Base-by-base conservation (phyloP, 2,797 vertebrate genomes). In the Peromyscus eremicus region DNA sequence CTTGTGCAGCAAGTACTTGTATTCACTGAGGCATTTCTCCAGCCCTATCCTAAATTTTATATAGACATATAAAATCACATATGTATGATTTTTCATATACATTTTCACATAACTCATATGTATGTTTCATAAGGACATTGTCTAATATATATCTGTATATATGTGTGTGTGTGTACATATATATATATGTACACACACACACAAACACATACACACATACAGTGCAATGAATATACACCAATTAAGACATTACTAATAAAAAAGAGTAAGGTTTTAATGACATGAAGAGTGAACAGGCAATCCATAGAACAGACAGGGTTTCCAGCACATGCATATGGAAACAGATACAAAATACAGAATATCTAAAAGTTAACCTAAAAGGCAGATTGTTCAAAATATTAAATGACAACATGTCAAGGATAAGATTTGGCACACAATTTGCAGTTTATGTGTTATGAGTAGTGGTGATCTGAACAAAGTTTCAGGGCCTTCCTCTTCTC, bases 321-420 rank as follows among this genome's bases (percentile, higher is more conserved):
- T 77, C 66, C 21, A 64, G 37, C 62, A 73, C 27, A 64, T 13
- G 52, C 5, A 27, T 6, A 90, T 13, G 19, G 12, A 76, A 43
- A 32, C 62, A 62, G 86, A 80, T 64, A 19, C 11, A 60, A 92
- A 95, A 71, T 85, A 32, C 3, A 89, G 16, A 55, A 12, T 12
- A 34, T 21, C 11, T 52, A 37, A 75, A 95, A 83, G 37, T 86
- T n/a, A 77, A 66, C 40, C 75, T 80, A 81, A 92, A 89, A 92
- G 55, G 8, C 16, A 89, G 13, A 32, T 52, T 90, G 19, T 64
- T 93, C 29, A n/a, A 25, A 83, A 43, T 32, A 60, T 71, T 76
- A 94, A 90, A 80, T 57, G 73, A 29, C 62, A 57, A 32, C 46
- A 62, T 0, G 14, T 73, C 66, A 34, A 85, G 25, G 43, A 25